Conservation (phyloP, 64 coral and sea anemone species). For the Orbicella faveolata region DNA sequence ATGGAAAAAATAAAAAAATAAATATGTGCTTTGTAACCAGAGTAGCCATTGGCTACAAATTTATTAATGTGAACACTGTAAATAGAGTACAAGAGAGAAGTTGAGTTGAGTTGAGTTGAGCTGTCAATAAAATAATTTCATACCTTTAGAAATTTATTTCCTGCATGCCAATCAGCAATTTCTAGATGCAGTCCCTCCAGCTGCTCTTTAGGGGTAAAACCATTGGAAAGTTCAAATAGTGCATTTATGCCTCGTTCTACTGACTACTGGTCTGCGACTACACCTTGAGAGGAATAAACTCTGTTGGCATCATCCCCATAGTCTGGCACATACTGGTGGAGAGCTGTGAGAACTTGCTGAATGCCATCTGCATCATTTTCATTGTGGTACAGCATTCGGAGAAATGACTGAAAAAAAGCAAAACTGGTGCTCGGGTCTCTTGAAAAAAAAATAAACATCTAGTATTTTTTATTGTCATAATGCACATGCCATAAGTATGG, state of each 20-base stretch:
- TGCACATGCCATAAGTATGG: no score
- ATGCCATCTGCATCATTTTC: conserved; percentile 53
- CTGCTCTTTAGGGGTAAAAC: conserved; percentile 35
- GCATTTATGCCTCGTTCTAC: conserved; percentile 47
- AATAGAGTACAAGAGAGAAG: no score
- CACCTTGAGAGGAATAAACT: conserved; percentile 45
- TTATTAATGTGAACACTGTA: no score
- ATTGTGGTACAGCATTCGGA: conserved; percentile 45
- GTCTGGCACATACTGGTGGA: conserved; percentile 39
- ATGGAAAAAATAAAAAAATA: no score
- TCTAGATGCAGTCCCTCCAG: conserved; percentile 36
- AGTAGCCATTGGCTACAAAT: no score
- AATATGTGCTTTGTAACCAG: no score
- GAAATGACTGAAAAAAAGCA: conserved; percentile 19
- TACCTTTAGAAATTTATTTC: conserved; percentile 37
- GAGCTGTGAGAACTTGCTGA: conserved; percentile 37
- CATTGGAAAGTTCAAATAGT: conserved; percentile 32
- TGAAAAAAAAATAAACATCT: no score
- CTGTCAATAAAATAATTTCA: no score
- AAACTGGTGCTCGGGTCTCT: background rate
- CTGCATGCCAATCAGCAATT: conserved; percentile 51
- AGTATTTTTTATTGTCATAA: no score
- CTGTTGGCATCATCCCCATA: conserved; percentile 17
- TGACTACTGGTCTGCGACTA: conserved; percentile 49
- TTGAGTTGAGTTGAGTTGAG: no score